Percentiles rank a stretch among this genome's conserved stretches.
Conservation (phyloP, 2,888 invertebrate genomes). For the Andricus quercusramuli region DNA sequence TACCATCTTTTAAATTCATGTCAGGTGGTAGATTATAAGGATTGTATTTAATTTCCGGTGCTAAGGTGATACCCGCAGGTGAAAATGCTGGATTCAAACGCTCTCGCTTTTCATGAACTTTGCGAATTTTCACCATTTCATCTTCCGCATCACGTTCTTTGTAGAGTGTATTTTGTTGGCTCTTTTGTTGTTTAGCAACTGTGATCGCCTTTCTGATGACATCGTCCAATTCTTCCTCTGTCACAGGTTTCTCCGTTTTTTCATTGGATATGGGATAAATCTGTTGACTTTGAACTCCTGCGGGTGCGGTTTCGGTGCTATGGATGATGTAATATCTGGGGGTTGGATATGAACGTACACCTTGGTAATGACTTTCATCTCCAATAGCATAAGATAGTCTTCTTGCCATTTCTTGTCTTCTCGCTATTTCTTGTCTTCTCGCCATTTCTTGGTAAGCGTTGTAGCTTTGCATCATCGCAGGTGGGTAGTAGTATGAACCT, state of each 20-base stretch:
- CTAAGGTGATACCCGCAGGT: background rate
- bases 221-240: background rate
- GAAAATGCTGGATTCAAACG: background rate
- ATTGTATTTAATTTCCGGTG: background rate
- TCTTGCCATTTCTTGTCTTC: background rate
- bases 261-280: background rate
- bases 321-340: background rate
- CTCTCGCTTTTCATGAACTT: background rate
- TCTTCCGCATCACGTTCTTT: background rate
- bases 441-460: background rate
- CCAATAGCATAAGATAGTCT: background rate
- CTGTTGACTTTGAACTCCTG: background rate
- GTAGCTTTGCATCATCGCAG: background rate
- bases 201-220: background rate
- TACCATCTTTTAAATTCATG: background rate
- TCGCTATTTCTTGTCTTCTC: background rate
- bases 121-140: background rate
- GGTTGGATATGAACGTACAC: background rate
- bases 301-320: background rate
- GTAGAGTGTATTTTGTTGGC: background rate
- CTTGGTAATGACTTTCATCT: background rate
- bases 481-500: background rate
- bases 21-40: background rate
- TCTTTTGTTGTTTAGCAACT: constrained; percentile 2
- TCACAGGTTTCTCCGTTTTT: background rate